These are phyloP conservation scores for Cosmopolites sordidus DNA, from an alignment of 2,888 invertebrate species.

Conservation along the genomic window DNA sequence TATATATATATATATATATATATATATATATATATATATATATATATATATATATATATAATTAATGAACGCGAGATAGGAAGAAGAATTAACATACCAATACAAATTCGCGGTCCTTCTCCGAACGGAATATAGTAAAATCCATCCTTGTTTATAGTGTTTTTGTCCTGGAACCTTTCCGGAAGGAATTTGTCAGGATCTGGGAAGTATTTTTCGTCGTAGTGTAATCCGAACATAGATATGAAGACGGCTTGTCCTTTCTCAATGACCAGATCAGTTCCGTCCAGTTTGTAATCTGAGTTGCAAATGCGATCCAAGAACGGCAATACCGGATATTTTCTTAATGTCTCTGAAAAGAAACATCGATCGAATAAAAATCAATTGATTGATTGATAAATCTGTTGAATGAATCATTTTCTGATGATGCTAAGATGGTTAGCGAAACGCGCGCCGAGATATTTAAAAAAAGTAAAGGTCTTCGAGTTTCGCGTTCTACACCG, in stretches of 20 bases:
- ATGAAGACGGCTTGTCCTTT: conserved; percentile 42
- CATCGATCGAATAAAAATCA: no score
- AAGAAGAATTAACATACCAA: conserved; percentile 29
- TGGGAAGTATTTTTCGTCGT: conserved; percentile 35
- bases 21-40: no score
- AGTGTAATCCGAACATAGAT: conserved; percentile 32
- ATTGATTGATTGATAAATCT: no score
- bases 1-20: no score
- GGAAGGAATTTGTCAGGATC: conserved; percentile 35
- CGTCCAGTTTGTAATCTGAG: conserved; percentile 37
- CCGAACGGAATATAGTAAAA: conserved; percentile 37
- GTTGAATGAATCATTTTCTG: no score
- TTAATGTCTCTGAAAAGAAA: conserved; percentile 45
- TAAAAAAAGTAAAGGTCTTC: no score
- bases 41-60: no score
- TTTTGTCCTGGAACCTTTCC: conserved; percentile 34
- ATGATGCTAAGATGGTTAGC: no score
- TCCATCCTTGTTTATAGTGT: conserved; percentile 24
- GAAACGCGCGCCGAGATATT: no score
- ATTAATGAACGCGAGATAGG: no score
- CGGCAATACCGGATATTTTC: conserved; percentile 45
- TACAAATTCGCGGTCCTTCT: conserved; percentile 36
- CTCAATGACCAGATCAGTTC: conserved; percentile 35
- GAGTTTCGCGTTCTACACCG: no score
- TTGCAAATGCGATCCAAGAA: conserved; percentile 37